Evolutionary conservation across 2,888 invertebrate genomes (phyloP), one percentile per base, ranked within the genome.

Genomic region (Chaetogeoica ovagalla): DNA sequence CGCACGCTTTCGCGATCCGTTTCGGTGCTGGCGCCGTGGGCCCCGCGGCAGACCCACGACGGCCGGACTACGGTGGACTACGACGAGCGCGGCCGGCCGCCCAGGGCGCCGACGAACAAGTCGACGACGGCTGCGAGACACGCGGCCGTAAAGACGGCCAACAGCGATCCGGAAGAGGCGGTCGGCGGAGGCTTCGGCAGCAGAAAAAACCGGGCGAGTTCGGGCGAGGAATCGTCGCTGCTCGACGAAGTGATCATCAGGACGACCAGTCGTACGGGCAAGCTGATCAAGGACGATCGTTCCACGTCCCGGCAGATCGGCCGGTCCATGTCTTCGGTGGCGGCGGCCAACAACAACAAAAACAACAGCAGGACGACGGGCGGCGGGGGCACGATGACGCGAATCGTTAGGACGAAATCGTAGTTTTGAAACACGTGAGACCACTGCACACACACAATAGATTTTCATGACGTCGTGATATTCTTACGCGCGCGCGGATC

Each of bases 11-110:
- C 94, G 17, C 85, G 88, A 75, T 94, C 93, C 82, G 93, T 94
- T 84, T 94, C 94, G 6, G 91, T 94, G 83, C 89, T 94, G 85
- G 93, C 94, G 0, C 94, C 94, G 6, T 94, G 94, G 94, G 91
- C 91, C 82, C 94, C 94, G 4, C 89, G 91, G 83, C 91, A 92
- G 84, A 89, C 89, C 84, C n/a, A n/a, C n/a, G 93, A 93, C 84
- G 74, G 68, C n/a, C 59, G 68, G 57, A 90, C n/a, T n/a, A n/a
- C 90, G 21, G 82, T 81, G 69, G 82, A 82, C 21, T 75, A 81
- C 30, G 74, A 82, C 73, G 82, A 83, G 39, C 72, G 63, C 17
- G 83, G 71, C 9, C 82, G 83, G 23, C 82, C 82, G 59, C 83
- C 83, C 17, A 82, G 82, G n/a, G 82, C 81, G 19, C 81, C 82